phyloP scores from a whole-genome alignment of 1,140 invertebrate genomes.

The Leptinotarsa defecta region DNA sequence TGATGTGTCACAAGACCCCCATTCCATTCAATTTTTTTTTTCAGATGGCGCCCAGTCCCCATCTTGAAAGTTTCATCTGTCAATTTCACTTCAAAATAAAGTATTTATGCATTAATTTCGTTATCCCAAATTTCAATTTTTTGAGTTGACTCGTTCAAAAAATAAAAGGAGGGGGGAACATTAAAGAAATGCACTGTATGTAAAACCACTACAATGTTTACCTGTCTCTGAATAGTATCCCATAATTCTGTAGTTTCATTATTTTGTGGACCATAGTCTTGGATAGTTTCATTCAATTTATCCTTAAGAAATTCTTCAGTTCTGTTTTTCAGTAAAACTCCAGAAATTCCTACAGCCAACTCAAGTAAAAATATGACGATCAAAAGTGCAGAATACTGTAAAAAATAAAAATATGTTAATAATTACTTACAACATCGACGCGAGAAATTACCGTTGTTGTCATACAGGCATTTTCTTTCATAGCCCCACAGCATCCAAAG shows the following conservation, averaged over 20 bases:
- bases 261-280: slow-evolving; percentile 62
- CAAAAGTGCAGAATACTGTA: slow-evolving; percentile 81
- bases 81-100: no score
- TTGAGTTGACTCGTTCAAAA: no score
- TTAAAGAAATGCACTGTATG: not conserved
- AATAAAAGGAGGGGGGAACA: no score
- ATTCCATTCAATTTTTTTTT: no score
- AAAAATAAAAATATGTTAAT: slow-evolving; percentile 32
- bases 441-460: slow-evolving; percentile 70
- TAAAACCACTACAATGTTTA: slow-evolving; percentile 53
- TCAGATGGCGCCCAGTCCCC: no score
- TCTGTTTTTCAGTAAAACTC: slow-evolving; percentile 75
- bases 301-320: slow-evolving; percentile 66
- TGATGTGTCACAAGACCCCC: no score
- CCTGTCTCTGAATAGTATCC: slow-evolving; percentile 75
- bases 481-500: slow-evolving; percentile 85
- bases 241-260: slow-evolving; percentile 63
- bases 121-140: no score
- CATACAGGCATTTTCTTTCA: slow-evolving; percentile 85
- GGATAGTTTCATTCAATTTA: slow-evolving; percentile 68
- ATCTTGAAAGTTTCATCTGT: no score
- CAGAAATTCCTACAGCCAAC: slow-evolving; percentile 80
- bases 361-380: slow-evolving; percentile 83
- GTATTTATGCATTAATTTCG: no score
- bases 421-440: not conserved